Base-by-base conservation (phyloP, 2,797 vertebrate genomes). In the Buceros bicornis region DNA sequence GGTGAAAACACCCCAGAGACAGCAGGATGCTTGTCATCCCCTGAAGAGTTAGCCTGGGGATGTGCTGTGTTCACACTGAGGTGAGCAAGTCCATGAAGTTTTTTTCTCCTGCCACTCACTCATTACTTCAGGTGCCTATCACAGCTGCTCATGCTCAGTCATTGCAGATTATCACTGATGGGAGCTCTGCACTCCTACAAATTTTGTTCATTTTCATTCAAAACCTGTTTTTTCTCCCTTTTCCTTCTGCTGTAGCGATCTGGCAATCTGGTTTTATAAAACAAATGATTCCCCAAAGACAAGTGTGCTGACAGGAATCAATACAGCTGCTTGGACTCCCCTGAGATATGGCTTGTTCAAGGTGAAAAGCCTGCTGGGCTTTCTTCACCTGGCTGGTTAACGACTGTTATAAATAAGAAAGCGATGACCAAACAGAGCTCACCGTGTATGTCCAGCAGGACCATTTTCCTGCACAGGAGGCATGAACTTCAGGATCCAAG, bases 161-260 rank as follows among this genome's bases (percentile, higher is more conserved):
- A 1, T 40, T 70, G 43, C 43, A 81, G 47, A 40, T 78, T 67
- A 62, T 61, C 61, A 45, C 61, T 64, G 50, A 35, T 14, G 11
- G 37, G 42, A 86, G 33, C 42, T 78, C 78, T 69, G 84, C 37
- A 16, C 53, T 90, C 83, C 40, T 62, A 35, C 13, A 89, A 89
- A 11, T 83, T 91, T 78, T 54, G 31, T 62, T 91, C 19, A 1
- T 22, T 83, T 94, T 89, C 33, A 40, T 78, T 81, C 62, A 94
- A 90, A 93, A 78, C 11, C 37, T 87, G 22, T 3, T 33, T n/a
- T 66, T 48, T 37, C 13, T 89, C 37, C 47, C 37, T 78, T 91
- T 91, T 89, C 58, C 54, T 95, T 84, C 77, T 95, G 83, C 51
- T 87, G 66, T 48, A 69, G 48, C 66, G 66, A 87, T 66, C 70